phyloP scores from a whole-genome alignment of 2,113 vertebrate genomes.

The Pterophyllum scalare region DNA sequence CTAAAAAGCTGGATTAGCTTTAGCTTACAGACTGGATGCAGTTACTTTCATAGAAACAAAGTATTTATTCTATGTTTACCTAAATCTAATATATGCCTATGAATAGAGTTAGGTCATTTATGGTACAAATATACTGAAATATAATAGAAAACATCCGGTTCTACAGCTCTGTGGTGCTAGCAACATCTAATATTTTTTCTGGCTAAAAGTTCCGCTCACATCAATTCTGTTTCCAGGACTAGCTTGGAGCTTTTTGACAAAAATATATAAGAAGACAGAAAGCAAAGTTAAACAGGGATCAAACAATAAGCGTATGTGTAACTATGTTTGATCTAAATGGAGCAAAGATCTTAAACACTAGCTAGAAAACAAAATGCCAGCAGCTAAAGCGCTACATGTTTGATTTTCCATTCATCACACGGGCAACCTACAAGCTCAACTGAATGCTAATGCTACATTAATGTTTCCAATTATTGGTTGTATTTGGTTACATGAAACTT shows the following conservation, averaged over 20 bases:
- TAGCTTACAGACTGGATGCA: neutral
- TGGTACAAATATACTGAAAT: too few relatives aligned
- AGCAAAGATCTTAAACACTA: neutral
- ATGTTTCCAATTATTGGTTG: neutral
- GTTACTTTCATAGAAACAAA: neutral
- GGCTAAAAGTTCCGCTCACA: neutral
- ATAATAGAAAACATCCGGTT: too few relatives aligned
- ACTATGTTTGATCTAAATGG: too few relatives aligned
- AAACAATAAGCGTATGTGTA: neutral
- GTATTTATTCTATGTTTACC: neutral
- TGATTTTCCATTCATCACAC: neutral
- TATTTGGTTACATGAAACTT: neutral
- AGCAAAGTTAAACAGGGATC: neutral
- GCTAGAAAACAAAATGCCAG: neutral
- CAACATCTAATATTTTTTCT: neutral
- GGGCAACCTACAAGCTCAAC: neutral
- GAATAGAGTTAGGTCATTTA: neutral
- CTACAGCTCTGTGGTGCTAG: neutral
- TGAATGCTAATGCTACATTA: neutral
- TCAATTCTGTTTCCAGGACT: neutral
- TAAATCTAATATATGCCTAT: neutral
- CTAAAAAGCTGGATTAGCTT: neutral
- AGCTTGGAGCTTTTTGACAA: neutral
- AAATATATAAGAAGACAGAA: neutral
- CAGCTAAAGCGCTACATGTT: neutral